A percentile compares a stretch with the other conserved stretches of the same genome.
These are phyloP conservation scores for Silurus aristotelis DNA, from an alignment of 2,797 vertebrate genomes.

Conservation along the genomic window DNA sequence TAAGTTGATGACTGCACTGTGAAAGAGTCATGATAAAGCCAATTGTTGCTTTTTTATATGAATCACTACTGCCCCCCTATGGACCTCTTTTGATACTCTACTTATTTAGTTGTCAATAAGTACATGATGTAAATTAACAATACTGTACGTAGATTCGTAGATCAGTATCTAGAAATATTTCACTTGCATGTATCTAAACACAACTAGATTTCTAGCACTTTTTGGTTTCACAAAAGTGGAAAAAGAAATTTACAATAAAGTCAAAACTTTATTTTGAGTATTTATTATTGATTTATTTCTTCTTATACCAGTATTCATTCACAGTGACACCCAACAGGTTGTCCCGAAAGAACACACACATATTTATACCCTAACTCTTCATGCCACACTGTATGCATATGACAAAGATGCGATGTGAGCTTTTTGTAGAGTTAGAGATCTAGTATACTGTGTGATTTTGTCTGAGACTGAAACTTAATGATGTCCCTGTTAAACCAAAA, in stretches of 20 bases:
- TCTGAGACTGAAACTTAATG: constrained; percentile 20
- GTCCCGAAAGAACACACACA: background rate
- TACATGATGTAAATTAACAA: background rate
- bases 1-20: background rate
- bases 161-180: background rate
- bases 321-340: background rate
- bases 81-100: background rate
- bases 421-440: constrained; percentile 56
- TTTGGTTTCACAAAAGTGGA: background rate
- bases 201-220: background rate
- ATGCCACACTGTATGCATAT: background rate
- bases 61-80: constrained; percentile 40
- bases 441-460: constrained; percentile 62
- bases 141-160: background rate
- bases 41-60: constrained; percentile 5
- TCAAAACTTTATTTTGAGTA: too few relatives aligned
- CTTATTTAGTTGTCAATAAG: background rate
- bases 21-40: background rate
- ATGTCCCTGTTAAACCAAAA: constrained; percentile 19
- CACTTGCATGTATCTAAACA: background rate
- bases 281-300: too few relatives aligned
- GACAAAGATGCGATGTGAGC: background rate
- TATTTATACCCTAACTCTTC: background rate
- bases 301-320: too few relatives aligned
- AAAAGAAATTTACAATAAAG: background rate